phyloP scores from a whole-genome alignment of 2,888 invertebrate genomes.

The Helicoverpa assulta region DNA sequence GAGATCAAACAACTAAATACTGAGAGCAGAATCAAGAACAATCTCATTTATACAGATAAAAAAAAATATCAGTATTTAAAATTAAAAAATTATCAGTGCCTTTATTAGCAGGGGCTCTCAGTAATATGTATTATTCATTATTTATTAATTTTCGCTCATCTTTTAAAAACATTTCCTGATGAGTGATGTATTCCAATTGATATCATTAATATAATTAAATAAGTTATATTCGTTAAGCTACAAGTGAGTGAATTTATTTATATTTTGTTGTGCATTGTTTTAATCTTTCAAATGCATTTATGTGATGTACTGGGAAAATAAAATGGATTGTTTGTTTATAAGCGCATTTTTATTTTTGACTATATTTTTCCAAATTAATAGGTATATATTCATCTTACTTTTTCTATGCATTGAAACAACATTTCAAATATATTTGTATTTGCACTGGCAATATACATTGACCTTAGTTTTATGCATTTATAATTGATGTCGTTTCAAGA shows the following conservation, averaged over 20 bases:
- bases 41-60: not conserved
- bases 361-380: not conserved
- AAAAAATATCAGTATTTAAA: not conserved
- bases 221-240: conserved; percentile 52
- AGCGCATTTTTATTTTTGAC: conserved; percentile 50
- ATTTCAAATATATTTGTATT: not conserved
- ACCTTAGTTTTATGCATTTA: not conserved
- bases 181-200: conserved; percentile 20
- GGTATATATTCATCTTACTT: not conserved
- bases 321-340: conserved; percentile 72
- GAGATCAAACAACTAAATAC: not conserved
- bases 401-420: not conserved
- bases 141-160: not conserved
- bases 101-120: not conserved
- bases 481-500: not conserved
- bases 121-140: not conserved
- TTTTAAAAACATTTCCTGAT: not conserved
- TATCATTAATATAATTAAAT: conserved; percentile 25
- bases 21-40: not conserved
- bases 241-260: conserved; percentile 63
- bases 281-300: conserved; percentile 71
- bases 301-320: conserved; percentile 69
- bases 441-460: conserved; percentile 1
- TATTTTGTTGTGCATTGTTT: conserved; percentile 66
- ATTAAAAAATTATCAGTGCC: too few species aligned